Evolutionary conservation across 2,113 vertebrate genomes (phyloP).

Genomic region (Upupa epops): DNA sequence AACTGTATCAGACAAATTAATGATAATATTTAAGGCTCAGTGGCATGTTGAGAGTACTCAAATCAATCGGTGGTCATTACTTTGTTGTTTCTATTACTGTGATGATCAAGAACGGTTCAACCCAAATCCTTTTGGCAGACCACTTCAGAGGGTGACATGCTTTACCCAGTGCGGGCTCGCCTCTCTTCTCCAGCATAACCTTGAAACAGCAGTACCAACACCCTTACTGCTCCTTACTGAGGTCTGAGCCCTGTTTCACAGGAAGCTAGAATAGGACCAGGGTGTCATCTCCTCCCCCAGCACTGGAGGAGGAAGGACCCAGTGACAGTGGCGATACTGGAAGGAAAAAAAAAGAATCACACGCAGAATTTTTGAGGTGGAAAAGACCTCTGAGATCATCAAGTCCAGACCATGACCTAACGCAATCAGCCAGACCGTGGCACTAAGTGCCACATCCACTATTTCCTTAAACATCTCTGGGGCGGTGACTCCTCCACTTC

Average conservation of each 20-base stretch:
- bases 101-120: not conserved
- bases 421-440: too few species aligned
- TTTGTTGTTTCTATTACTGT: not conserved
- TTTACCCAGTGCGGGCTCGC: not conserved
- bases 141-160: not conserved
- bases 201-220: rapidly evolving
- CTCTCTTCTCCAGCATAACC: not conserved
- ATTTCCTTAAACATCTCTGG: too few species aligned
- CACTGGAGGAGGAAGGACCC: not conserved
- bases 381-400: too few species aligned
- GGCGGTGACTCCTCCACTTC: too few species aligned
- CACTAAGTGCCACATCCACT: too few species aligned
- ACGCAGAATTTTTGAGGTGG: too few species aligned
- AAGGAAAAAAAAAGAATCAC: not conserved
- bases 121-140: not conserved
- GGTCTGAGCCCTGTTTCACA: not conserved
- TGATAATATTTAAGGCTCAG: not conserved
- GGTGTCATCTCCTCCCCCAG: not conserved
- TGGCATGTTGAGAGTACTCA: not conserved
- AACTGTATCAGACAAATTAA: not conserved
- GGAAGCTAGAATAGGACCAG: not conserved
- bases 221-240: not conserved
- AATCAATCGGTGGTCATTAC: not conserved
- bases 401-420: too few species aligned
- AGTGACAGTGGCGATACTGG: rapidly evolving